A percentile compares a stretch with the other conserved stretches of the same genome.
Conservation (phyloP, 2,888 invertebrate species). For the Drymonia ruficornis region DNA sequence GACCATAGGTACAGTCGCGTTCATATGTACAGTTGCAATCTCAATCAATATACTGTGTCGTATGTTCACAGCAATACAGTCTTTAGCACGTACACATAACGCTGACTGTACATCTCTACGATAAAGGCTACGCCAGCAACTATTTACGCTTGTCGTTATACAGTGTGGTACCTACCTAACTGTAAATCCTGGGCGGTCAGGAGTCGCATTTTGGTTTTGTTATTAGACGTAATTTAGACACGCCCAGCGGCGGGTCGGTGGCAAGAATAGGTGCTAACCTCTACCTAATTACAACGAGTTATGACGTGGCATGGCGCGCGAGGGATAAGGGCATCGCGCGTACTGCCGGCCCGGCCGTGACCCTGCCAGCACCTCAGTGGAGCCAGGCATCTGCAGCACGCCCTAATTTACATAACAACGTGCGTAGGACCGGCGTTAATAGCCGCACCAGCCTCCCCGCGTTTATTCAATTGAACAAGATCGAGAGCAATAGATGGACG, state of each 20-base stretch:
- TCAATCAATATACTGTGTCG: too few species aligned
- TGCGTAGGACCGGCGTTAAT: conserved; percentile 55
- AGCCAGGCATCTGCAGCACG: conserved; percentile 37
- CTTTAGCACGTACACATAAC: too few species aligned
- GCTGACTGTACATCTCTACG: too few species aligned
- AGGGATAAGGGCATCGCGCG: conserved; percentile 43
- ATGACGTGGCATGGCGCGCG: conserved; percentile 38
- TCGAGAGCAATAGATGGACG: conserved; percentile 69
- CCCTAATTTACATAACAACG: conserved; percentile 71
- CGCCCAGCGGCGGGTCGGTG: conserved; percentile 9
- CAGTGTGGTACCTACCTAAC: too few species aligned
- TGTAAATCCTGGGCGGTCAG: conserved; percentile 13
- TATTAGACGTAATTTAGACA: conserved; percentile 26
- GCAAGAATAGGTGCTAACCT: conserved; percentile 26
- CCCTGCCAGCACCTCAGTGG: conserved; percentile 38
- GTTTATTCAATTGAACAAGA: conserved; percentile 79
- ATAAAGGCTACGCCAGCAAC: too few species aligned
- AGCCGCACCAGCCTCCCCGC: conserved; percentile 54
- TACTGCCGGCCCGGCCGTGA: conserved; percentile 54
- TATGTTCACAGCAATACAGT: too few species aligned
- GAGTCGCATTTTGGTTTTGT: conserved; percentile 18
- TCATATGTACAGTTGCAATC: too few species aligned
- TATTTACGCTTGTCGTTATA: too few species aligned
- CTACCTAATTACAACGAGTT: conserved; percentile 32
- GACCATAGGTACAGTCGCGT: too few species aligned